Evolutionary conservation across 1,140 invertebrate species (phyloP), one percentile per base, ranked within the genome.

Genomic region (Magallana gigas): DNA sequence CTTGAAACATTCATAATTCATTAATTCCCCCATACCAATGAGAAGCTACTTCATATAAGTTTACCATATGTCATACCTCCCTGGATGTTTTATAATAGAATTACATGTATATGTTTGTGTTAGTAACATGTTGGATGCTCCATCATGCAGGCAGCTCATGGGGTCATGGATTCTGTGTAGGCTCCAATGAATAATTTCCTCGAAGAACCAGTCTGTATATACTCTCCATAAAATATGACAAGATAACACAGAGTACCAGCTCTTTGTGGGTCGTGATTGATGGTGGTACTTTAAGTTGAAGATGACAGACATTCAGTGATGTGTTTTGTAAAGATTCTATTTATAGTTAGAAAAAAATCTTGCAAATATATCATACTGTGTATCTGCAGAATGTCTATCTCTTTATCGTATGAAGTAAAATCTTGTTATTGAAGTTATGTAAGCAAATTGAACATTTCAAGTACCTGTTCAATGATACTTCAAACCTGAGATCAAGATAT

Each of bases 61-160:
- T 76, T 48, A 76, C 68, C 68, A 76, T 29, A 76, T 76, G 68
- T 76, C 23, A 76, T 18, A 23, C 18, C 68, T 76, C 11, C 18
- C 68, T 76, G 4, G 18, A 76, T 12, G 1, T 76, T 29, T 76
- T 29, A 9, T 76, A 64, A 64, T 64, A 64, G 16, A 18, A 18
- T 48, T 48, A 48, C 36, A 48, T n/a, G 18, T 64, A 64, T 64
- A 76, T 76, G 23, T 48, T 48, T 29, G 8, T 76, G 23, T 76
- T 12, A 76, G 36, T 76, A 76, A 9, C 23, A 29, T 76, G 68
- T 29, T 76, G 12, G 36, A 76, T 76, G 23, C 2, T 76, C 68
- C 36, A 29, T 76, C 68, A 76, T 76, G 23, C 68, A 76, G 18
- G 23, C 18, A 76, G 68, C 68, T 76, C 68, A 76, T 76, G 68